Evolutionary conservation across 2,797 vertebrate genomes (phyloP).

Genomic region (Siniperca obscura): DNA sequence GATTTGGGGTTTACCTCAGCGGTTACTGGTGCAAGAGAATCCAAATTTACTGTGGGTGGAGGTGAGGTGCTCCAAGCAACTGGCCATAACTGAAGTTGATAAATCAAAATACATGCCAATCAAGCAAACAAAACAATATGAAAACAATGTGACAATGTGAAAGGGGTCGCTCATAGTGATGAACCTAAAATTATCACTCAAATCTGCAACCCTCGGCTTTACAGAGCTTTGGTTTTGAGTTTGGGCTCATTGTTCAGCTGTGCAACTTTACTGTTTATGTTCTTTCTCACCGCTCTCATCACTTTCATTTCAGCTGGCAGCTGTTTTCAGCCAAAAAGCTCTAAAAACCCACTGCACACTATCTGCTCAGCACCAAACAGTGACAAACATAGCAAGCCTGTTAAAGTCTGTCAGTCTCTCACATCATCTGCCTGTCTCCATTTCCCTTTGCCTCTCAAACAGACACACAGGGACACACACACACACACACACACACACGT

Average conservation of each 20-base stretch:
- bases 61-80: too few relatives aligned
- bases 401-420: constrained; percentile 12
- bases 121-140: background rate
- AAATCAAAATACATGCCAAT: background rate
- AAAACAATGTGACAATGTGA: background rate
- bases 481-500: background rate
- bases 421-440: constrained; percentile 5
- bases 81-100: too few relatives aligned
- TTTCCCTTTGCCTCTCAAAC: background rate
- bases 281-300: background rate
- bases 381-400: background rate
- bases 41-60: background rate
- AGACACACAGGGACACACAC: constrained; percentile 14
- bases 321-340: too few relatives aligned
- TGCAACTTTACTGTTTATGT: background rate
- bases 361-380: too few relatives aligned
- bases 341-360: too few relatives aligned
- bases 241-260: background rate
- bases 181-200: background rate
- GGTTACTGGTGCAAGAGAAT: background rate
- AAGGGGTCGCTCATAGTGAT: background rate
- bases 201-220: background rate
- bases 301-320: background rate
- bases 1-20: background rate
- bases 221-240: background rate